Evolutionary conservation across 2,888 invertebrate species (phyloP).

Genomic region (Agonopterix alstromeriana): DNA sequence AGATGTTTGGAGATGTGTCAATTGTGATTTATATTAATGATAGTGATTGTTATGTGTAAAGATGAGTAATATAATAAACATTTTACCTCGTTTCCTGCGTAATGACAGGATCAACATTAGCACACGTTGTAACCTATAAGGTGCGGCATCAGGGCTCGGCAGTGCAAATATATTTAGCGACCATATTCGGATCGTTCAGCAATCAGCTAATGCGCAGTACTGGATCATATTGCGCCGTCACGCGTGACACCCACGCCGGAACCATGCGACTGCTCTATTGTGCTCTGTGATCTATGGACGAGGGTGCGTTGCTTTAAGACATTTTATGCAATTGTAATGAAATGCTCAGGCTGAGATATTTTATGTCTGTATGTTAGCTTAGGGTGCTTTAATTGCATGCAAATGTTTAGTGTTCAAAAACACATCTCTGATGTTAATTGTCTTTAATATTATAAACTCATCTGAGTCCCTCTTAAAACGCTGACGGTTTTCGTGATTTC

Average conservation of each 20-base stretch:
- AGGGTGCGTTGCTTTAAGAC: not conserved
- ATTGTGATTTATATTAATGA: not conserved
- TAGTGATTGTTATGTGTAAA: not conserved
- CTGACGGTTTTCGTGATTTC: too few relatives aligned
- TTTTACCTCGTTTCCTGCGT: constrained; percentile 1
- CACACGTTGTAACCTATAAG: not conserved
- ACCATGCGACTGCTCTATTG: constrained; percentile 8
- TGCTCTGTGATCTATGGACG: not conserved
- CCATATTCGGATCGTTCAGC: constrained; percentile 4
- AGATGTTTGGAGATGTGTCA: not conserved
- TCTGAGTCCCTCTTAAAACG: too few relatives aligned
- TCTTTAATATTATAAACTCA: too few relatives aligned
- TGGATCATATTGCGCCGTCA: constrained; percentile 4
- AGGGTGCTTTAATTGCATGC: too few relatives aligned
- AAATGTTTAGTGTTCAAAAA: too few relatives aligned
- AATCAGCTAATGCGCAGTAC: constrained; percentile 32
- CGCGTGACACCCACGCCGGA: constrained; percentile 1
- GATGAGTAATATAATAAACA: not conserved
- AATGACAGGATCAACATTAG: constrained; percentile 2
- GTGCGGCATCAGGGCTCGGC: not conserved
- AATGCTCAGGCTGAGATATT: too few relatives aligned
- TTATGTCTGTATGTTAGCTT: too few relatives aligned
- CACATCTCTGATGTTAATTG: too few relatives aligned
- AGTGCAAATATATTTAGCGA: not conserved
- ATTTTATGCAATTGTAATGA: too few relatives aligned